Conservation (phyloP, 2,113 vertebrate genomes). For the Blennius ocellaris region DNA sequence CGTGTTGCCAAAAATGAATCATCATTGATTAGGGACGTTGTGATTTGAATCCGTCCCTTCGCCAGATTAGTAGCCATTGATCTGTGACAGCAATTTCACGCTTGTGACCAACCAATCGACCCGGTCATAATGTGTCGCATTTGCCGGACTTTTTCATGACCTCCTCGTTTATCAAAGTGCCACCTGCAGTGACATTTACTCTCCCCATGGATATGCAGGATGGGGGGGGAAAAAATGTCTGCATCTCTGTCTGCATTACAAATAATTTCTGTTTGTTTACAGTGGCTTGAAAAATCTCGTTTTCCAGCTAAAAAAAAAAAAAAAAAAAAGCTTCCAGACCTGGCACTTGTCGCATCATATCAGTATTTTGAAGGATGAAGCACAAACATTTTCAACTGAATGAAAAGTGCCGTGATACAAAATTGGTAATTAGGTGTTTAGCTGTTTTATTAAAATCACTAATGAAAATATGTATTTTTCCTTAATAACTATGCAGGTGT, state of each 20-base stretch:
- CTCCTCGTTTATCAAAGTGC: conserved; percentile 69
- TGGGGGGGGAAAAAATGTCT: background rate
- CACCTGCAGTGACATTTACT: conserved; percentile 52
- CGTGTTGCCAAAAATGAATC: conserved; percentile 66
- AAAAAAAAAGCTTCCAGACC: no score
- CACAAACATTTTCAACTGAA: no score
- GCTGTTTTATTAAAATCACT: no score
- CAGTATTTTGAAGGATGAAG: no score
- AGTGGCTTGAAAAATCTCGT: background rate
- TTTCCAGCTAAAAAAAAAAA: no score
- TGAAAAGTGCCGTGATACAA: no score
- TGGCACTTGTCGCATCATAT: no score
- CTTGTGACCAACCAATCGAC: conserved; percentile 72
- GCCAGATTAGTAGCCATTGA: conserved; percentile 79
- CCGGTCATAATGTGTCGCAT: conserved; percentile 63
- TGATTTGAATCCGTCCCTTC: conserved; percentile 66
- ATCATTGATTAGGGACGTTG: conserved; percentile 74
- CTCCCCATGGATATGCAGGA: conserved; percentile 15
- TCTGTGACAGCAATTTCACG: conserved; percentile 82
- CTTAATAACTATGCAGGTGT: no score
- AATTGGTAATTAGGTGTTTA: no score
- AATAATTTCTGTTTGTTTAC: conserved; percentile 31
- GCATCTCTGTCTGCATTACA: background rate
- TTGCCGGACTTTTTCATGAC: conserved; percentile 58
- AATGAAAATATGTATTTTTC: no score